Evolutionary conservation across 2,797 vertebrate genomes (phyloP).

Genomic region (Oreortyx pictus): DNA sequence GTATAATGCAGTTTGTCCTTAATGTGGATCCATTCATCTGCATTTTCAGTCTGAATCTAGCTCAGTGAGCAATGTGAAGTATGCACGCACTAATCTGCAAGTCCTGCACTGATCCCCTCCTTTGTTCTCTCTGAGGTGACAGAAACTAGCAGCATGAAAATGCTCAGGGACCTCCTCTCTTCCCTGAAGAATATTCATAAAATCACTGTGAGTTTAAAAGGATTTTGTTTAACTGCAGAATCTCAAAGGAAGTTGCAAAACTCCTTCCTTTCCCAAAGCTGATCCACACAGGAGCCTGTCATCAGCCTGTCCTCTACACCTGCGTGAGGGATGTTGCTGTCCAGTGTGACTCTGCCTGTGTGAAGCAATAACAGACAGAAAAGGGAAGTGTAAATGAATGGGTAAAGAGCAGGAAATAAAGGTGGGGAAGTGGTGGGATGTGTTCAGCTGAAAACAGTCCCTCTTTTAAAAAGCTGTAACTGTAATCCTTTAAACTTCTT

Average conservation of each 20-base stretch:
- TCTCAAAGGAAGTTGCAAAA: background rate
- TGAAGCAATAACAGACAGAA: background rate
- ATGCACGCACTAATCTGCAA: slow-evolving; percentile 35
- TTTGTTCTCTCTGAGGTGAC: slow-evolving; percentile 46
- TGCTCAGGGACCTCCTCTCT: background rate
- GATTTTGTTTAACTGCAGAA: background rate
- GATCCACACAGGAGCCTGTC: background rate
- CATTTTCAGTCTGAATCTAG: background rate
- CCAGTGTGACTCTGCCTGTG: background rate
- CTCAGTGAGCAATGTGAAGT: background rate
- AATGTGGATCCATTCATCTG: background rate
- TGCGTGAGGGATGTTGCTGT: background rate
- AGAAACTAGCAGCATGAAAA: slow-evolving; percentile 24
- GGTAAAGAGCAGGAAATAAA: background rate
- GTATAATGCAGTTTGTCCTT: background rate
- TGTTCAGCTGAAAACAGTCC: background rate
- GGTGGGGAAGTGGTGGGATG: background rate
- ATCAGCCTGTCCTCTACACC: background rate
- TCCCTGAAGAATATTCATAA: slow-evolving; percentile 21
- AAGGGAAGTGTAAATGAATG: background rate
- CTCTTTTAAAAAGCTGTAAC: background rate
- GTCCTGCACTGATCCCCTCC: background rate
- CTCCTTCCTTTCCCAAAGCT: background rate
- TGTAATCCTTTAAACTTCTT: slow-evolving; percentile 36
- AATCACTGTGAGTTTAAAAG: slow-evolving; percentile 17